phyloP scores from a whole-genome alignment of 2,113 vertebrate species.

The Sylvicapra grimmia region DNA sequence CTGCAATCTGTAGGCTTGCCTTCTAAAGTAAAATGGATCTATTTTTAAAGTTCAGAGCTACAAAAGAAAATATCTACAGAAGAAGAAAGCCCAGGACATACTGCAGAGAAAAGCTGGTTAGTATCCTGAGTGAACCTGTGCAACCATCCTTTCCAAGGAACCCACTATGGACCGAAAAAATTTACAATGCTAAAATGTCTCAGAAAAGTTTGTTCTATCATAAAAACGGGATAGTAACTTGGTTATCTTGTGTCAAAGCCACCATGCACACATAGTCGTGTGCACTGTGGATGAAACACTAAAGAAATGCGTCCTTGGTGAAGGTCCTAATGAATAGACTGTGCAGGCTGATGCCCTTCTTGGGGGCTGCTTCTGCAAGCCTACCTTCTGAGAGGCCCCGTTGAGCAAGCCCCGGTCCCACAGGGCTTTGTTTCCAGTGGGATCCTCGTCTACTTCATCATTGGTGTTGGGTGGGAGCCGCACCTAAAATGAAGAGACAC shows the following conservation, averaged over 20 bases:
- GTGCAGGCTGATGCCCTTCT: background rate
- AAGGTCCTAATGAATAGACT: background rate
- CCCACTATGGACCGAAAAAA: background rate
- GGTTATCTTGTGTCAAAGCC: background rate
- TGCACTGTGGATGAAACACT: background rate
- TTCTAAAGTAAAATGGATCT: background rate
- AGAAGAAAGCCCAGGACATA: background rate
- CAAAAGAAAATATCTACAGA: background rate
- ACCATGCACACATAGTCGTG: background rate
- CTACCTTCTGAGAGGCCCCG: slow-evolving; percentile 97
- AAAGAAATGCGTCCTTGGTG: background rate
- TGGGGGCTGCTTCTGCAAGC: background rate
- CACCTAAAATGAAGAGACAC: slow-evolving; percentile 79
- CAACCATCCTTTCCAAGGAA: background rate
- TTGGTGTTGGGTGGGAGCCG: slow-evolving; percentile 96
- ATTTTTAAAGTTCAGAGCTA: background rate
- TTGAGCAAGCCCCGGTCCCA: slow-evolving; percentile 98
- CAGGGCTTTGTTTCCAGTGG: slow-evolving; percentile 97
- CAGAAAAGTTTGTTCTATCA: background rate
- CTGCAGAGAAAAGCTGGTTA: background rate
- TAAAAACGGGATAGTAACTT: background rate
- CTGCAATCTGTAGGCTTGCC: background rate
- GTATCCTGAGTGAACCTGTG: background rate
- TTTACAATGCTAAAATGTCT: background rate
- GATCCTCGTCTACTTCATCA: slow-evolving; percentile 98